Conservation (phyloP, 2,113 vertebrate genomes). For the Tretioscincus oriximinensis region DNA sequence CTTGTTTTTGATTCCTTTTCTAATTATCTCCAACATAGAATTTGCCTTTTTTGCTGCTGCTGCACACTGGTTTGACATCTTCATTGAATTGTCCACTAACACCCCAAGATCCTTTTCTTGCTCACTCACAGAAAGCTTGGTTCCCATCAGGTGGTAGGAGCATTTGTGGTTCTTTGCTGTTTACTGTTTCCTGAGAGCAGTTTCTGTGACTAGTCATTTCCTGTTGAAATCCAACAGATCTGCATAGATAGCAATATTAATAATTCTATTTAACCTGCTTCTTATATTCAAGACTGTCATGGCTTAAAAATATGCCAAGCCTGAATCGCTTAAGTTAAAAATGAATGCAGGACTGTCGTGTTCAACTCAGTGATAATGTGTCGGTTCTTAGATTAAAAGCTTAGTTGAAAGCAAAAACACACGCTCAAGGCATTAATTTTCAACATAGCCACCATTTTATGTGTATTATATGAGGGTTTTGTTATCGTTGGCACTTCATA, state of each 20-base stretch:
- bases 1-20: no score
- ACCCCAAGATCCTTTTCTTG: no score
- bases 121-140: no score
- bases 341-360: not conserved
- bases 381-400: constrained; percentile 23
- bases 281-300: not conserved
- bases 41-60: no score
- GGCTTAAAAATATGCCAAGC: constrained; percentile 12
- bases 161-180: no score
- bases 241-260: not conserved
- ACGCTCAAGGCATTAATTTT: not conserved
- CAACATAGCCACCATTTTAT: constrained; percentile 4
- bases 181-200: no score
- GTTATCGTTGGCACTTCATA: not conserved
- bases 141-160: no score
- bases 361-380: not conserved
- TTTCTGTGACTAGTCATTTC: no score
- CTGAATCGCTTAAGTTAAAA: not conserved
- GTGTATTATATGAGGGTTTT: not conserved
- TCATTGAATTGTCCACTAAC: no score
- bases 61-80: no score
- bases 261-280: not conserved
- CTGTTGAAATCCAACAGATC: no score
- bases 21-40: no score
- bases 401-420: not conserved